Conservation (phyloP, 2,113 vertebrate genomes). For the Cololabis saira region DNA sequence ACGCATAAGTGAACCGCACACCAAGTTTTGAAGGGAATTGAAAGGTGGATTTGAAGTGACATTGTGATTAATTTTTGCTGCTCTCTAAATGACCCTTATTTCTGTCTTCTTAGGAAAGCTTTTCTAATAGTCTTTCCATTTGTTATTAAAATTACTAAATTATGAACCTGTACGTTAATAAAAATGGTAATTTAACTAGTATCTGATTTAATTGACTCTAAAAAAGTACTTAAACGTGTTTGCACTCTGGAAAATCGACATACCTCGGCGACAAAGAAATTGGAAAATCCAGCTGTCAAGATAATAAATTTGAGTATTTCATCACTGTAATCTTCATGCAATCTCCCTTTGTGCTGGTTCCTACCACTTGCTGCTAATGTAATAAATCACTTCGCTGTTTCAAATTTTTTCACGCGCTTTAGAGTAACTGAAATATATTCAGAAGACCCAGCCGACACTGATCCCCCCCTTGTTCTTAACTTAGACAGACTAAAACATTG, state of each 20-base stretch:
- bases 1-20: constrained; percentile 70
- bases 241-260: constrained; percentile 74
- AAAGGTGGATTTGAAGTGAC: constrained; percentile 78
- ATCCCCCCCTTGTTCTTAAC: constrained; percentile 40
- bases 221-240: constrained; percentile 78
- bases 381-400: constrained; percentile 74
- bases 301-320: constrained; percentile 81
- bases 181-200: constrained; percentile 79
- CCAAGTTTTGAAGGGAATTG: constrained; percentile 63
- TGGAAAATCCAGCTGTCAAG: constrained; percentile 80
- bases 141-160: constrained; percentile 76
- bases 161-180: constrained; percentile 78
- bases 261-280: constrained; percentile 73
- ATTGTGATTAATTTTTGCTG: constrained; percentile 68
- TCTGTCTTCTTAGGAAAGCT: constrained; percentile 70
- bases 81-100: constrained; percentile 69
- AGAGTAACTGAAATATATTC: constrained; percentile 49
- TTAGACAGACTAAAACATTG: constrained; percentile 41
- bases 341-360: constrained; percentile 73
- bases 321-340: constrained; percentile 79
- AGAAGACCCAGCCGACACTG: constrained; percentile 28
- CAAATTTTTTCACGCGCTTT: constrained; percentile 58
- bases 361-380: constrained; percentile 56
- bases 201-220: constrained; percentile 80
- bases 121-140: constrained; percentile 75